phyloP scores from a whole-genome alignment of 2,113 vertebrate genomes.

The Triplophysa siluroides region DNA sequence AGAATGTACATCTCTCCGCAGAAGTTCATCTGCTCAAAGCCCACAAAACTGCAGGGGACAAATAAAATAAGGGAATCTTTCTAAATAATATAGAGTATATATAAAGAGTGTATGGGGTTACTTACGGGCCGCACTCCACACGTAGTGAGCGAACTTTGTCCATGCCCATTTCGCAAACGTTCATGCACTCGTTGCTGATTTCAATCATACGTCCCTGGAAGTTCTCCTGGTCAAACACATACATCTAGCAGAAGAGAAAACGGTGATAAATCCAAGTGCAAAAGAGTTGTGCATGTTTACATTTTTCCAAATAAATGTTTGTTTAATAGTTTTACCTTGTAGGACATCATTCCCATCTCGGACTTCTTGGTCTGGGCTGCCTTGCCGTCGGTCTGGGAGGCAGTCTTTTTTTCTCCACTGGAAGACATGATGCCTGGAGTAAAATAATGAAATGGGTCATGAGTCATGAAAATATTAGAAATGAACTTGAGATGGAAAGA shows the following conservation, averaged over 20 bases:
- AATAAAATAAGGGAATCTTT: constrained; percentile 21
- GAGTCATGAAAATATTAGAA: neutral
- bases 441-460: constrained; percentile 19
- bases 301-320: neutral
- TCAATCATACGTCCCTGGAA: constrained; percentile 83
- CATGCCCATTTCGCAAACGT: constrained; percentile 79
- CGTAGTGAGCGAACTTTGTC: constrained; percentile 79
- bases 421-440: constrained; percentile 75
- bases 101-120: constrained; percentile 1
- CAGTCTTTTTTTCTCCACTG: constrained; percentile 75
- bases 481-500: neutral
- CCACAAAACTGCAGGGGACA: constrained; percentile 70
- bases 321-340: constrained; percentile 67
- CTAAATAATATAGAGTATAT: neutral
- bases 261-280: neutral
- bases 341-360: constrained; percentile 75
- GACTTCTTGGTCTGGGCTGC: constrained; percentile 76
- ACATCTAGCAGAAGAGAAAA: constrained; percentile 66
- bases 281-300: too few species aligned
- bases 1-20: constrained; percentile 83
- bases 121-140: constrained; percentile 80
- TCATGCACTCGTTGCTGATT: constrained; percentile 80
- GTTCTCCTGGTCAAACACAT: constrained; percentile 81
- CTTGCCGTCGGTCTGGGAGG: constrained; percentile 80
- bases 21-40: constrained; percentile 82